Evolutionary conservation across 2,113 vertebrate species (phyloP).

Genomic region (Myxocyprinus asiaticus): DNA sequence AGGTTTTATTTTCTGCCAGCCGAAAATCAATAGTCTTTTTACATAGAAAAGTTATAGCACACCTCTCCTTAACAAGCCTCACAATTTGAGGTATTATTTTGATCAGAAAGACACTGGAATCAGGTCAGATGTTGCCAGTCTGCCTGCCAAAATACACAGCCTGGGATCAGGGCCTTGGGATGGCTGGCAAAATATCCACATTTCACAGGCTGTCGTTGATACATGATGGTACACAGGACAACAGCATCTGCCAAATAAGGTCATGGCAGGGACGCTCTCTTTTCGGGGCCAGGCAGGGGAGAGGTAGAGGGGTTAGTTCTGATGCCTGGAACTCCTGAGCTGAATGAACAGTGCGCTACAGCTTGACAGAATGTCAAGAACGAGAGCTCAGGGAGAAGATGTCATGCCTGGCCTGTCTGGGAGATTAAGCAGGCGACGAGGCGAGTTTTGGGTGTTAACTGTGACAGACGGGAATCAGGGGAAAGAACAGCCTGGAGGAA

Average conservation of each 20-base stretch:
- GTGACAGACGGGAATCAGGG: slow-evolving; percentile 24
- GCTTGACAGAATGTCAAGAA: slow-evolving; percentile 42
- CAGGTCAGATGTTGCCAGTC: too few species aligned
- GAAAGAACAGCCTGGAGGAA: slow-evolving; percentile 28
- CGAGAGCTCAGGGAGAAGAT: slow-evolving; percentile 38
- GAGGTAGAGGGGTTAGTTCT: not conserved
- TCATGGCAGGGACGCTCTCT: not conserved
- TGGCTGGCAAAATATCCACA: slow-evolving; percentile 48
- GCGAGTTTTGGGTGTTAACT: slow-evolving; percentile 46
- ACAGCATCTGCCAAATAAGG: not conserved
- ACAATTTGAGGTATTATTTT: too few species aligned
- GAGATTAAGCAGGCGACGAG: slow-evolving; percentile 56
- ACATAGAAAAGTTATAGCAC: too few species aligned
- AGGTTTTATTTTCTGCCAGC: too few species aligned
- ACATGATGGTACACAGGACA: slow-evolving; percentile 19
- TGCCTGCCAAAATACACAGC: too few species aligned
- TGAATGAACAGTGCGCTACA: not conserved
- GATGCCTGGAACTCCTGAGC: not conserved
- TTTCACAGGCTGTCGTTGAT: slow-evolving; percentile 23
- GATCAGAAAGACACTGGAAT: too few species aligned
- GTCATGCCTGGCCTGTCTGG: slow-evolving; percentile 36
- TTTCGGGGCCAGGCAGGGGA: not conserved
- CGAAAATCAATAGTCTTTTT: too few species aligned
- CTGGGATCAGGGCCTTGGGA: too few species aligned
- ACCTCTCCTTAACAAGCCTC: too few species aligned